Percentiles rank a stretch among this genome's conserved stretches.
Evolutionary conservation across 2,888 invertebrate species (phyloP).

Genomic region (Alitta virens): DNA sequence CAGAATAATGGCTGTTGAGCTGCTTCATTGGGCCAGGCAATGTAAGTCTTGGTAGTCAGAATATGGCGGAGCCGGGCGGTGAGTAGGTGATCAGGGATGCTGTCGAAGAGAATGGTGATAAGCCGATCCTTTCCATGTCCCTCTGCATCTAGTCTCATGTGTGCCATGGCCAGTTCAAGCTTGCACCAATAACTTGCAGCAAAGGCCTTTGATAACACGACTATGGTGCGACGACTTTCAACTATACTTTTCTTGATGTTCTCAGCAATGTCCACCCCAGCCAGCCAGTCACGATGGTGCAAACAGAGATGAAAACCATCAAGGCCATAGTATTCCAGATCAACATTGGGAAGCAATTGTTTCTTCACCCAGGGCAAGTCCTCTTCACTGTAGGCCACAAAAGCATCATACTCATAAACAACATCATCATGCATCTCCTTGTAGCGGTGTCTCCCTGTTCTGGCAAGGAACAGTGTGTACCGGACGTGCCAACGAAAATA

Average conservation of each 20-base stretch:
- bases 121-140: not conserved
- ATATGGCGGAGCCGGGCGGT: not conserved
- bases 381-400: slow-evolving; percentile 69
- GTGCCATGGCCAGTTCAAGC: slow-evolving; percentile 65
- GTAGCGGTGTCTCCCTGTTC: not conserved
- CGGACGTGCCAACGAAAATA: not conserved
- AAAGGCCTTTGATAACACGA: slow-evolving; percentile 67
- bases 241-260: slow-evolving; percentile 72
- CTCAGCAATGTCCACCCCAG: slow-evolving; percentile 69
- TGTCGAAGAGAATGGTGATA: not conserved
- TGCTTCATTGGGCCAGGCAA: not conserved
- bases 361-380: slow-evolving; percentile 68
- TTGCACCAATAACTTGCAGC: slow-evolving; percentile 72
- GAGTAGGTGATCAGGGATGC: not conserved
- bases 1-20: not conserved
- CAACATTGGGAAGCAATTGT: slow-evolving; percentile 66
- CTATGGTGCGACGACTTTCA: slow-evolving; percentile 65
- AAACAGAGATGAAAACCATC: slow-evolving; percentile 64
- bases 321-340: slow-evolving; percentile 38
- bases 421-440: not conserved
- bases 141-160: not conserved
- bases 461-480: not conserved
- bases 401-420: slow-evolving; percentile 65
- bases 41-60: not conserved
- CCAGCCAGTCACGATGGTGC: slow-evolving; percentile 72